Conservation (phyloP, 2,888 invertebrate genomes). For the Tachina lurida region DNA sequence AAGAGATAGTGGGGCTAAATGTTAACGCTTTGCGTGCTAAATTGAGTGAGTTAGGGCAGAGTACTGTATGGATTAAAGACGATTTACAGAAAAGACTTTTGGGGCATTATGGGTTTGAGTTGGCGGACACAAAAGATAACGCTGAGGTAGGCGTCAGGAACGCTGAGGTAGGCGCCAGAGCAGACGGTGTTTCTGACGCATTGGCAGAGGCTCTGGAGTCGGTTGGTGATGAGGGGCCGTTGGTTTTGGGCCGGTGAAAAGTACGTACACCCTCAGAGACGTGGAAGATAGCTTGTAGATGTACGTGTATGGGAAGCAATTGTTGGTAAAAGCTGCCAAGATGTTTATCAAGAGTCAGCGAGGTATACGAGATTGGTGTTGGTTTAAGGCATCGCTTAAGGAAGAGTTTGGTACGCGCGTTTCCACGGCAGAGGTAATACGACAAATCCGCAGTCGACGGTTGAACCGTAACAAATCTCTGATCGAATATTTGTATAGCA, state of each 20-base stretch:
- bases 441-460: constrained; percentile 43
- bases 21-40: not conserved
- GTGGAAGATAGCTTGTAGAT: constrained; percentile 52
- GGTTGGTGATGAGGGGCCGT: not conserved
- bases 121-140: not conserved
- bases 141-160: too few species aligned
- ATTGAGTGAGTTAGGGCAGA: not conserved
- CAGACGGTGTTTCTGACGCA: not conserved
- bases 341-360: constrained; percentile 40
- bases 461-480: constrained; percentile 51
- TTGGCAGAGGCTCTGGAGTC: not conserved
- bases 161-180: not conserved
- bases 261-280: constrained; percentile 50
- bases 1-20: not conserved
- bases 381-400: constrained; percentile 44
- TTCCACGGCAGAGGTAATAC: constrained; percentile 55
- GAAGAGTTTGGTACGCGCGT: constrained; percentile 47
- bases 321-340: constrained; percentile 11
- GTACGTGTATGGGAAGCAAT: constrained; percentile 53
- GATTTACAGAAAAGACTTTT: not conserved
- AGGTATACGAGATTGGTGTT: constrained; percentile 42
- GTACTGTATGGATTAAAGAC: not conserved
- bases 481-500: constrained; percentile 59
- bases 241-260: not conserved
- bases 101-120: not conserved